Percentiles rank a stretch among this genome's conserved stretches.
phyloP scores from a whole-genome alignment of 2,113 vertebrate species.

The Strigops habroptila region DNA sequence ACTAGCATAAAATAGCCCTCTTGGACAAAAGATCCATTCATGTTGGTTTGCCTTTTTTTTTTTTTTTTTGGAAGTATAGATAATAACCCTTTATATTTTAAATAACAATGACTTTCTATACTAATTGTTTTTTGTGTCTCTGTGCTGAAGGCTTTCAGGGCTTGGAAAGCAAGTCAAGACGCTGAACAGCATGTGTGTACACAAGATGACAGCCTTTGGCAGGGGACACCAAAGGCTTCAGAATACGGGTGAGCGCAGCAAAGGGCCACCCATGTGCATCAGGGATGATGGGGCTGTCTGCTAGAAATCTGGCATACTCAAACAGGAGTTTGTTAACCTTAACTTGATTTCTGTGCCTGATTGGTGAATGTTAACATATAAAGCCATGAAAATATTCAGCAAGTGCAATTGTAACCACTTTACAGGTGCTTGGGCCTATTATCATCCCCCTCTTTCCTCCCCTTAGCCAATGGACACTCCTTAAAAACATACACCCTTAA shows the following conservation, averaged over 20 bases:
- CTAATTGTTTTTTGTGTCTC: neutral
- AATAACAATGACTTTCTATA: neutral
- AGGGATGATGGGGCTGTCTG: neutral
- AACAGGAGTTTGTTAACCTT: neutral
- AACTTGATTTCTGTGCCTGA: neutral
- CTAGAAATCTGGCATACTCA: neutral
- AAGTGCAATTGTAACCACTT: too few species aligned
- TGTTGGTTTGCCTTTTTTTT: neutral
- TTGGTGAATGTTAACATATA: neutral
- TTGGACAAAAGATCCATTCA: neutral
- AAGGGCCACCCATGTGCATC: neutral
- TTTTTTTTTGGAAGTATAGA: neutral
- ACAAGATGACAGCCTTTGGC: conserved; percentile 27
- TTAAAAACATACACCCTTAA: neutral
- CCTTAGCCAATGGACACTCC: accelerated
- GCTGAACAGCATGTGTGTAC: neutral
- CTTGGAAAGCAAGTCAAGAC: neutral
- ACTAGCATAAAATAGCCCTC: neutral
- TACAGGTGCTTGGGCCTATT: accelerated
- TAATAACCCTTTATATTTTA: neutral
- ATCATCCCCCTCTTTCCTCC: neutral
- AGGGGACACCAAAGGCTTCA: conserved; percentile 7
- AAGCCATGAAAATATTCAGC: too few species aligned
- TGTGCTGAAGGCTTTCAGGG: neutral
- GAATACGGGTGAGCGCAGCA: accelerated